Evolutionary conservation across 2,113 vertebrate species (phyloP), one percentile per base, ranked within the genome.

Genomic region (Apaloderma vittatum): DNA sequence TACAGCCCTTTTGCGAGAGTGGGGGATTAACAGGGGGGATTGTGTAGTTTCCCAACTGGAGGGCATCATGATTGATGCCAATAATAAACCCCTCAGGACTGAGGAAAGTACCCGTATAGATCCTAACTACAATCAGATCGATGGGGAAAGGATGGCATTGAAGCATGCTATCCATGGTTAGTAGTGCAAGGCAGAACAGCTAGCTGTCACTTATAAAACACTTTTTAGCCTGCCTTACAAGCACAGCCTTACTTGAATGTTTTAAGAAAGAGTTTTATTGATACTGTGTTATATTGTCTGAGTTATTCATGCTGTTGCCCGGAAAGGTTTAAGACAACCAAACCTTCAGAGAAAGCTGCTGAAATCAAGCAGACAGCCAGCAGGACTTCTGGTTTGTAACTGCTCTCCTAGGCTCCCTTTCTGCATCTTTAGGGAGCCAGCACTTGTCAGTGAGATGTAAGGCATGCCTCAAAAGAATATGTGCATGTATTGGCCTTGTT

Each of bases 391-490:
- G 54, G 71, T 46, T 70, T 88, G 43, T 26, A 67, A 29, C 0
- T 68, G 36, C 49, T 49, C 67, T 83, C 71, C 59, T 54, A 57
- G 19, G 51, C 59, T 84, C 55, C 55, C 72, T 67, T 51, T 90
- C 76, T 84, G 63, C 48, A 67, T 81, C 72, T 91, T 92, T 43
- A 63, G 48, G 68, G 77, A 95, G 80, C 52, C 57, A 82, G 80
- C 70, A 65, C 52, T 87, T 89, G 73, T 34, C 68, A 84, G 61
- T 45, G 65, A 93, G 73, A 95, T 89, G 30, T 5, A 96, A 94
- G 86, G 32, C 66, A 73, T 58, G 59, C 82, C 92, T 94, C 78
- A 88, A 29, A 93, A 93, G 81, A 88, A 90, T 30, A 79, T 63
- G 76, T 83, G 55, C 92, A 88, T 51, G 59, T 34, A 66, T 58